Base-by-base conservation (phyloP, 23 tunicate species). In the Styela plicata region DNA sequence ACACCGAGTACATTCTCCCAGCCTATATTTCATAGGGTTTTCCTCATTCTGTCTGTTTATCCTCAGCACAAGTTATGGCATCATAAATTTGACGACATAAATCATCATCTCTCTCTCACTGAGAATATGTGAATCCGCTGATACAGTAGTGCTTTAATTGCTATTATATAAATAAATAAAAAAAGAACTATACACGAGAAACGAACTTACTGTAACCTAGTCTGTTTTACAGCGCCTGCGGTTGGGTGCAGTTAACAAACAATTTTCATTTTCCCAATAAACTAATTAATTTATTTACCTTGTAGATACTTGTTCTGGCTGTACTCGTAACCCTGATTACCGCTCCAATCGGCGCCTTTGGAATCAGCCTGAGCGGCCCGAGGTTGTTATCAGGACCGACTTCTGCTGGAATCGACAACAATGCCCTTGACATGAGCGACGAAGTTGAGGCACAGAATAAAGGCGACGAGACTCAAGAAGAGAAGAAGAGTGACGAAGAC, bases 271-370 rank as follows among this genome's bases (percentile, higher is more conserved):
- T 69, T 69, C 65, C 65, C n/a, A 62, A 21, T 21, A 21, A 62
- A 22, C 65, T 62, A 0, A 0, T 62, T 62, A 21, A 23, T 62
- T 62, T 0, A 23, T 22, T 21, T 62, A 0, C 65, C 0, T 0
- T 62, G 21, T 63, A 91, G 97, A 86, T 91, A 44, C 64, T 91
- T 2, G 90, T 91, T 33, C 82, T 91, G 24, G 90, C 97, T 27
- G 97, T 91, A 26, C 52, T 91, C 5, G 84, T 75, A 30, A 91
- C 97, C 27, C 73, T 91, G 26, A 83, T 91, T 20, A 91, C 97
- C 13, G 97, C 97, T 64, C 97, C 97, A 2, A 63, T 86, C 26
- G 97, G 97, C 2, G 85, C 90, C 1, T 84, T 91, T 36, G 97
- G 88, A 20, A 91, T 91, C 24, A 71, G 87, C 29, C 23, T 82